Evolutionary conservation across 2,113 vertebrate genomes (phyloP).

Genomic region (Zapus hudsonius): DNA sequence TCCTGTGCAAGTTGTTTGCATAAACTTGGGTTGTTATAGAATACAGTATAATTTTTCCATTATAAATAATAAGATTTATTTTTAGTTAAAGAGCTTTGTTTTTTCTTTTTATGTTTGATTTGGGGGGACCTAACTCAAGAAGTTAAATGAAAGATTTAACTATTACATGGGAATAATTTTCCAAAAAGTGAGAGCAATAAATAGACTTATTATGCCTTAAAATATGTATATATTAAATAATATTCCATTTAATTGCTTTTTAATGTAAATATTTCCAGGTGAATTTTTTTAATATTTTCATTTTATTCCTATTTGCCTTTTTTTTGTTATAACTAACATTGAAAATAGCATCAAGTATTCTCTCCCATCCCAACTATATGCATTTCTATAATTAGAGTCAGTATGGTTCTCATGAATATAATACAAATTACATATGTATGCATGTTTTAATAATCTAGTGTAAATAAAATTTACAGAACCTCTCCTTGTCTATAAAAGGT

Average conservation of each 20-base stretch:
- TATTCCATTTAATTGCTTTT: too few species aligned
- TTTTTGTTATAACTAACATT: neutral
- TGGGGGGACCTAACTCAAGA: neutral
- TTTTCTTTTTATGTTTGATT: neutral
- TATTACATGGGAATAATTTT: neutral
- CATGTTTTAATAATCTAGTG: neutral
- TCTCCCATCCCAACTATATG: neutral
- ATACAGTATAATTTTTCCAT: neutral
- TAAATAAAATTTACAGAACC: neutral
- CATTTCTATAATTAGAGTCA: neutral
- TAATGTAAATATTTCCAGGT: too few species aligned
- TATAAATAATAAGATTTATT: neutral
- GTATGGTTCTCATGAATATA: neutral
- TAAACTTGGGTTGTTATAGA: neutral
- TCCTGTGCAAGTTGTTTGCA: neutral
- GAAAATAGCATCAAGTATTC: neutral
- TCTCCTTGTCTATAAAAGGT: neutral
- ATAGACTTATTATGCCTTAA: too few species aligned
- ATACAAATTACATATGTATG: slow-evolving; percentile 36
- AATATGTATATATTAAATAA: too few species aligned
- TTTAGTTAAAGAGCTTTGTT: neutral
- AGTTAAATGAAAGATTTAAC: neutral
- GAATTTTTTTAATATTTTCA: too few species aligned
- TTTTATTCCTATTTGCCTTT: neutral
- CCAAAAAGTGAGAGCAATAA: neutral